Percentiles rank a stretch among this genome's conserved stretches.
phyloP scores from a whole-genome alignment of 2,888 invertebrate species.

The Andrena flavipes region DNA sequence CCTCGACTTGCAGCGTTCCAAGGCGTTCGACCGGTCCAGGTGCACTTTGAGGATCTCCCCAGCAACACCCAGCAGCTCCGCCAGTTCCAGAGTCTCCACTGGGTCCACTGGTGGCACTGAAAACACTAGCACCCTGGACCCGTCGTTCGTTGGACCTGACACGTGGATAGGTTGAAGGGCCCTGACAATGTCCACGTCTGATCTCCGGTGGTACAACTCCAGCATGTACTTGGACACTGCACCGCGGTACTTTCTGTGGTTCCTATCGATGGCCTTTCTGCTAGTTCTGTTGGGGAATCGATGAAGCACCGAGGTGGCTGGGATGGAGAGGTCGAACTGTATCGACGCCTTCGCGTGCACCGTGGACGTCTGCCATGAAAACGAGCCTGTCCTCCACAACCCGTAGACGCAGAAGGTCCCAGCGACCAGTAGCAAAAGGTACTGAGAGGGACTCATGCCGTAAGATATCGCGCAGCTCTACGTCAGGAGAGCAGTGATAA shows the following conservation, averaged over 20 bases:
- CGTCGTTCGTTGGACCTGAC: constrained; percentile 71
- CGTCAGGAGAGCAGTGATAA: neutral
- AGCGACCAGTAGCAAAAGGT: constrained; percentile 71
- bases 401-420: constrained; percentile 72
- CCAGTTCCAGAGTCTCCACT: constrained; percentile 76
- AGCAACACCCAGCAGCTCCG: constrained; percentile 77
- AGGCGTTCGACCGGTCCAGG: constrained; percentile 45
- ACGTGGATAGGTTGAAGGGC: constrained; percentile 78
- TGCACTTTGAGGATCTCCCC: constrained; percentile 79
- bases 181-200: constrained; percentile 78
- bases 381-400: constrained; percentile 76
- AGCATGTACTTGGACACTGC: constrained; percentile 80
- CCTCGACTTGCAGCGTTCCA: constrained; percentile 62
- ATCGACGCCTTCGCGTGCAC: constrained; percentile 79
- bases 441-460: constrained; percentile 58
- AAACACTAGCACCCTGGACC: constrained; percentile 77
- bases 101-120: constrained; percentile 73
- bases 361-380: constrained; percentile 69
- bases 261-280: constrained; percentile 45
- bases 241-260: constrained; percentile 68
- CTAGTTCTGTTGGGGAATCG: constrained; percentile 46
- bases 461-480: too few relatives aligned
- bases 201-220: constrained; percentile 78
- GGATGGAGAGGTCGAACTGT: constrained; percentile 78
- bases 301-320: constrained; percentile 62